These are phyloP conservation scores for Lucilia cuprina DNA, from an alignment of 1,140 invertebrate species.

Conservation along the genomic window DNA sequence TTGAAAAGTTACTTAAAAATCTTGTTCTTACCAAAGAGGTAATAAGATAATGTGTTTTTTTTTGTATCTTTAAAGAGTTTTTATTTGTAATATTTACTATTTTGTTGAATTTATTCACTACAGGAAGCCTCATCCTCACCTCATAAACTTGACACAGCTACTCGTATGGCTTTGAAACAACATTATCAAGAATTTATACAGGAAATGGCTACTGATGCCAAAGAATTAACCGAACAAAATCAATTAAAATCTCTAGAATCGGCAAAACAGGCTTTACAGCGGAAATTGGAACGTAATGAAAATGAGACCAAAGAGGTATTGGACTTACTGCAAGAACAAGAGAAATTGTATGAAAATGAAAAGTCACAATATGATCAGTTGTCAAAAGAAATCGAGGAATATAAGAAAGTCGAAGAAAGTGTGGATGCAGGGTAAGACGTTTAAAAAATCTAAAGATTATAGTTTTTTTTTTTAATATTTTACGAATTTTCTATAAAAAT, in stretches of 20 bases:
- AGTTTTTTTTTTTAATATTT: too few relatives aligned
- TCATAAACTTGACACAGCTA: constrained; percentile 47
- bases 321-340: constrained; percentile 62
- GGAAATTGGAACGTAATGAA: constrained; percentile 51
- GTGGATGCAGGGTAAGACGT: constrained; percentile 63
- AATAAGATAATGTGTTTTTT: constrained; percentile 6
- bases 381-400: constrained; percentile 57
- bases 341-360: constrained; percentile 47
- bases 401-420: constrained; percentile 63
- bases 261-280: constrained; percentile 64
- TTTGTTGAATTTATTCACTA: background rate
- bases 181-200: constrained; percentile 66
- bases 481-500: too few relatives aligned
- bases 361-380: constrained; percentile 58
- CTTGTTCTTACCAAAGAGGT: constrained; percentile 50
- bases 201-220: constrained; percentile 61
- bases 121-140: constrained; percentile 20
- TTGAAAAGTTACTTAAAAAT: constrained; percentile 54
- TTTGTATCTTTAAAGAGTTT: too few relatives aligned
- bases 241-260: constrained; percentile 67
- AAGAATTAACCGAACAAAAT: constrained; percentile 64
- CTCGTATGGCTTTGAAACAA: constrained; percentile 65
- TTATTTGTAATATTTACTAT: too few relatives aligned
- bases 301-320: constrained; percentile 61
- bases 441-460: background rate